phyloP scores from a whole-genome alignment of 1,140 invertebrate species.

The Lordiphosa clarofinis region DNA sequence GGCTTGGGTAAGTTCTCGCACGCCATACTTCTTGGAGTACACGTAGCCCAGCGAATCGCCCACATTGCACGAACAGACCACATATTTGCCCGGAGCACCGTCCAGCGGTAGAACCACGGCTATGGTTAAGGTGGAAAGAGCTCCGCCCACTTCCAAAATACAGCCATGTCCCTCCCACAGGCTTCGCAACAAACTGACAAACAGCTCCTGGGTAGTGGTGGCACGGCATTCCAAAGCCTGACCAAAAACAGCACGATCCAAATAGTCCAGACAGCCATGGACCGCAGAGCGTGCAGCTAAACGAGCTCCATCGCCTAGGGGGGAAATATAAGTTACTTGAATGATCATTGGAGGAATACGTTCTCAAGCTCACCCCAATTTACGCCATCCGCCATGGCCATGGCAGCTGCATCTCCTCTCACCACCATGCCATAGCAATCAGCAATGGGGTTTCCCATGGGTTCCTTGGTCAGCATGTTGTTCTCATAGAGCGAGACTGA shows the following conservation, averaged over 20 bases:
- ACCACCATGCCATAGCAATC: slow-evolving; percentile 93
- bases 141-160: slow-evolving; percentile 92
- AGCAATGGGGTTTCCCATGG: slow-evolving; percentile 93
- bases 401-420: slow-evolving; percentile 88
- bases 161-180: slow-evolving; percentile 93
- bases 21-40: slow-evolving; percentile 88
- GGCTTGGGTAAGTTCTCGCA: slow-evolving; percentile 87
- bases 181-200: slow-evolving; percentile 88
- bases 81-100: slow-evolving; percentile 81
- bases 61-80: slow-evolving; percentile 94
- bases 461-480: slow-evolving; percentile 87
- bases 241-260: slow-evolving; percentile 88
- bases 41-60: slow-evolving; percentile 95
- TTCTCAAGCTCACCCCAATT: slow-evolving; percentile 89
- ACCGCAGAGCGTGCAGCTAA: slow-evolving; percentile 93
- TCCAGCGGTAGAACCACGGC: slow-evolving; percentile 86
- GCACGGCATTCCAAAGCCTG: slow-evolving; percentile 59
- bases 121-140: slow-evolving; percentile 92
- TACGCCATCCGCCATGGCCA: slow-evolving; percentile 94
- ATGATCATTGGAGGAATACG: neutral
- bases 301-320: slow-evolving; percentile 87
- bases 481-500: slow-evolving; percentile 89
- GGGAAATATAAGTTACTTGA: slow-evolving; percentile 9
- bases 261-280: slow-evolving; percentile 91
- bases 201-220: slow-evolving; percentile 83